These are phyloP conservation scores for Dendrolimus punctatus DNA, from an alignment of 1,140 invertebrate genomes.

Conservation along the genomic window DNA sequence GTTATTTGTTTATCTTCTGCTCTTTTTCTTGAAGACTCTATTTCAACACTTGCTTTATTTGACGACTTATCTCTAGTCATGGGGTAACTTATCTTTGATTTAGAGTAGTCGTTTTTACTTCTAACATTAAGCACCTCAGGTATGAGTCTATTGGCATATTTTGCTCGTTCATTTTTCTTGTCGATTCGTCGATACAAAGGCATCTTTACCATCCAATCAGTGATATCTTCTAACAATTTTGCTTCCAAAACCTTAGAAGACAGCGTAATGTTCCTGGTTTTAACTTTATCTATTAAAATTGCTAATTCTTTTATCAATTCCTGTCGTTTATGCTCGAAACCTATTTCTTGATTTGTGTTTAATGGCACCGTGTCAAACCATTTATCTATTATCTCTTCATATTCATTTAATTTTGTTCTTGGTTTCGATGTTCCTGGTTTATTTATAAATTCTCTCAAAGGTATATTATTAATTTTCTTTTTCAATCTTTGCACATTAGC, in stretches of 20 bases:
- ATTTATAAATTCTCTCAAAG: neutral
- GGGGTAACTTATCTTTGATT: too few species aligned
- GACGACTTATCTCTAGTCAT: too few species aligned
- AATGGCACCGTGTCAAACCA: constrained; percentile 10
- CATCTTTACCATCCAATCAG: constrained; percentile 6
- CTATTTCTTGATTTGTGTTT: neutral
- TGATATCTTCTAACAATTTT: constrained; percentile 3
- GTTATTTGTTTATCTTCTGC: too few species aligned
- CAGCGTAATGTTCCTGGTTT: neutral
- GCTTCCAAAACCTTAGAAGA: neutral
- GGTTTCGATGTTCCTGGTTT: constrained; percentile 3
- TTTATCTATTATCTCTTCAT: constrained; percentile 13
- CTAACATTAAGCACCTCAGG: too few species aligned
- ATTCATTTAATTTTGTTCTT: constrained; percentile 4
- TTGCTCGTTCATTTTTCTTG: neutral
- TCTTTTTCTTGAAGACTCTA: too few species aligned
- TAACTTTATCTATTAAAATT: constrained; percentile 2
- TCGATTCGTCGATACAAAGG: constrained; percentile 4
- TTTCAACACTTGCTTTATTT: too few species aligned
- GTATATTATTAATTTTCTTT: constrained; percentile 4
- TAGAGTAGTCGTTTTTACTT: too few species aligned
- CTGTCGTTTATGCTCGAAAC: constrained; percentile 4
- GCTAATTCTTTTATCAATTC: constrained; percentile 6
- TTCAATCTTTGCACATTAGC: constrained; percentile 2
- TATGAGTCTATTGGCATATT: neutral